Conservation (phyloP, 2,888 invertebrate genomes). For the Macrophya alboannulata region DNA sequence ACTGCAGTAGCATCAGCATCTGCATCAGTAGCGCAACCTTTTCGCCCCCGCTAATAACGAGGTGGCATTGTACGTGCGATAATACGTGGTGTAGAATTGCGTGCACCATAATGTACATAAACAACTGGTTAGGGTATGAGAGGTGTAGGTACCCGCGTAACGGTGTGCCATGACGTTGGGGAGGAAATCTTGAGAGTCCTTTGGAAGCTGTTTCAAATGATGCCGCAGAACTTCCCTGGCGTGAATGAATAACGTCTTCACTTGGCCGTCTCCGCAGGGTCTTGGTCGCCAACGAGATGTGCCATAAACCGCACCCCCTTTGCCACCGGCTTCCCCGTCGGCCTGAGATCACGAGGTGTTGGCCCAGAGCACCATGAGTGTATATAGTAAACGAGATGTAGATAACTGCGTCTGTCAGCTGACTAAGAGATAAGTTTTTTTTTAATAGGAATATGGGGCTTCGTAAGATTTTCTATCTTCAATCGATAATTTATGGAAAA, state of each 20-base stretch:
- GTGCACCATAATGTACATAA: not conserved
- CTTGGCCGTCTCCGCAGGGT: slow-evolving; percentile 50
- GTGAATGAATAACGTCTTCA: slow-evolving; percentile 57
- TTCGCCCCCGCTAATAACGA: slow-evolving; percentile 32
- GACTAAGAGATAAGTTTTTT: not conserved
- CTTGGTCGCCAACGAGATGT: slow-evolving; percentile 55
- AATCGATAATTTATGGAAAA: not conserved
- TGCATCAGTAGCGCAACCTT: not conserved
- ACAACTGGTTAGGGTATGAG: slow-evolving; percentile 8
- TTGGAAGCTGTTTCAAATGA: slow-evolving; percentile 45
- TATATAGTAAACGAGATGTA: not conserved
- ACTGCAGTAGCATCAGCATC: not conserved
- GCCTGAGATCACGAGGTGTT: slow-evolving; percentile 47
- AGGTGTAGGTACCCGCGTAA: not conserved
- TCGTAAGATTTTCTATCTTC: not conserved
- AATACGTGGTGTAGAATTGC: slow-evolving; percentile 2
- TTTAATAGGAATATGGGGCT: not conserved
- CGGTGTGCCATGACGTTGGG: not conserved
- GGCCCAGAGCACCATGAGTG: slow-evolving; percentile 40
- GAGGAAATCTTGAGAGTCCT: slow-evolving; percentile 25
- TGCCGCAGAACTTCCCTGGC: slow-evolving; percentile 28
- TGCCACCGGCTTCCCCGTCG: slow-evolving; percentile 53
- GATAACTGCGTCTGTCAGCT: slow-evolving; percentile 35
- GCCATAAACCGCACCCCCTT: slow-evolving; percentile 59
- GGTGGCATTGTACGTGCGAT: not conserved